These are phyloP conservation scores for Pogonocherus hispidulus DNA, from an alignment of 2,888 invertebrate species.

Conservation along the genomic window DNA sequence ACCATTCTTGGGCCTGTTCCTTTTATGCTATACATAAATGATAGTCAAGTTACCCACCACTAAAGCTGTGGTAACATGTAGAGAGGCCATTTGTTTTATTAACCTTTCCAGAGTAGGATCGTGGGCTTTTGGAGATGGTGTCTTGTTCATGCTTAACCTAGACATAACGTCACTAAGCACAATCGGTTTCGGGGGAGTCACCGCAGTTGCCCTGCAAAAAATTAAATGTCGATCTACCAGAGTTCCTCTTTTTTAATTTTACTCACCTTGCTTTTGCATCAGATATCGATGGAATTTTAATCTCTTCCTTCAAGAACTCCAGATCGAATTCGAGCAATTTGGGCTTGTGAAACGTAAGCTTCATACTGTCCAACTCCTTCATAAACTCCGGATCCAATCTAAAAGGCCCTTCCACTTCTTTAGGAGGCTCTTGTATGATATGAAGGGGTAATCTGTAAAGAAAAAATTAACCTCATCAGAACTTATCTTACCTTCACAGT, in stretches of 20 bases:
- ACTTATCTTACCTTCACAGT: too few species aligned
- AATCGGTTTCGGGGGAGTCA: slow-evolving; percentile 73
- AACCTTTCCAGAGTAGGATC: slow-evolving; percentile 47
- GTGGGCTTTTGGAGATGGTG: slow-evolving; percentile 46
- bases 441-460: slow-evolving; percentile 63
- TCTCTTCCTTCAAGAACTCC: slow-evolving; percentile 63
- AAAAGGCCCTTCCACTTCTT: slow-evolving; percentile 78
- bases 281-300: slow-evolving; percentile 61
- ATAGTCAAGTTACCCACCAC: slow-evolving; percentile 34
- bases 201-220: slow-evolving; percentile 69
- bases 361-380: slow-evolving; percentile 74
- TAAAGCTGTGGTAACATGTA: slow-evolving; percentile 39
- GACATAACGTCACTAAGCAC: slow-evolving; percentile 52
- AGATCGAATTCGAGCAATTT: slow-evolving; percentile 66
- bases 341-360: slow-evolving; percentile 49
- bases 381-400: slow-evolving; percentile 82
- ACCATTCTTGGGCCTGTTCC: too few species aligned
- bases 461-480: background rate
- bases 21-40: too few species aligned
- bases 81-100: slow-evolving; percentile 47
- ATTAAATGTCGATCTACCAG: background rate
- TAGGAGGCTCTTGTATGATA: slow-evolving; percentile 68
- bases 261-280: slow-evolving; percentile 61
- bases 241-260: background rate
- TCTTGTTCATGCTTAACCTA: slow-evolving; percentile 36